phyloP scores from a whole-genome alignment of 2,113 vertebrate species.

The Perca schrenkii region DNA sequence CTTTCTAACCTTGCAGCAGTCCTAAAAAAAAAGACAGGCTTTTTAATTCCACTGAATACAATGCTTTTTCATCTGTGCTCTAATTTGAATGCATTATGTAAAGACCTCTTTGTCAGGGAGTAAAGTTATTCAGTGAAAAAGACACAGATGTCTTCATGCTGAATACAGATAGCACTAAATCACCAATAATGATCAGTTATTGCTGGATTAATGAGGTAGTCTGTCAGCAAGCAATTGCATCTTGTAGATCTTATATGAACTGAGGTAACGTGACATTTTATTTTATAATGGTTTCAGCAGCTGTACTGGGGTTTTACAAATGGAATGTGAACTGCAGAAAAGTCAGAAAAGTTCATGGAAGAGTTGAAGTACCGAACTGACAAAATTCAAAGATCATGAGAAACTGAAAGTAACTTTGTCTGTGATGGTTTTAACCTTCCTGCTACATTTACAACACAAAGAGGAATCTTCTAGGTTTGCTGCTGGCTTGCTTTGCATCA shows the following conservation, averaged over 20 bases:
- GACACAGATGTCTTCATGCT: conserved; percentile 25
- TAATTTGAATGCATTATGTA: conserved; percentile 54
- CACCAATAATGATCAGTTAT: conserved; percentile 31
- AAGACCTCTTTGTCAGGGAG: conserved; percentile 37
- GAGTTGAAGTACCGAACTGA: conserved; percentile 39
- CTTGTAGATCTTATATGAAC: conserved; percentile 1
- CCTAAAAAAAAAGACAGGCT: neutral
- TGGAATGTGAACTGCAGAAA: conserved; percentile 37
- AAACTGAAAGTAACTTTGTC: conserved; percentile 29
- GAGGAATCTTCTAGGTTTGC: conserved; percentile 28
- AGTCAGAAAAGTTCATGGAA: conserved; percentile 55
- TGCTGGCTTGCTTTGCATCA: conserved; percentile 35
- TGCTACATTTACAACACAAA: conserved; percentile 59
- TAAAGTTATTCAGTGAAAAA: conserved; percentile 7
- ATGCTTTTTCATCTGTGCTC: conserved; percentile 9
- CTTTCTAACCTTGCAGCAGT: conserved; percentile 20
- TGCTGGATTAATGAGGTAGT: conserved; percentile 36
- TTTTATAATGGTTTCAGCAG: neutral
- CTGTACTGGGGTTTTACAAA: conserved; percentile 25
- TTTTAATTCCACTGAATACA: conserved; percentile 19
- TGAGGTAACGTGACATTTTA: conserved; percentile 3
- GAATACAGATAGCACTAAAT: conserved; percentile 45
- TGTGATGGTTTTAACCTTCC: conserved; percentile 46
- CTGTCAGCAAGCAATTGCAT: conserved; percentile 1
- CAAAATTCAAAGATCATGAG: conserved; percentile 41